Conservation (phyloP, 1,140 invertebrate species). For the Adelges cooleyi region DNA sequence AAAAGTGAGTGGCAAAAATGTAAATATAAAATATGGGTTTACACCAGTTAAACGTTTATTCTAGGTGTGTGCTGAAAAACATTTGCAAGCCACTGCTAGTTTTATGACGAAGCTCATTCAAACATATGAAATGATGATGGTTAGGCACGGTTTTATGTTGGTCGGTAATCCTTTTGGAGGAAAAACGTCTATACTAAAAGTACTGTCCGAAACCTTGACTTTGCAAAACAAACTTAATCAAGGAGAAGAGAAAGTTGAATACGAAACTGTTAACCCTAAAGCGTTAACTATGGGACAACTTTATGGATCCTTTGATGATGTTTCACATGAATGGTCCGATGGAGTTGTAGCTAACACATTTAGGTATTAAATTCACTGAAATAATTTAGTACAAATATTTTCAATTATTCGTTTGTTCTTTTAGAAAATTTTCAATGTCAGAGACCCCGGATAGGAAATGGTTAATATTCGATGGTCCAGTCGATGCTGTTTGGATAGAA, state of each 20-base stretch:
- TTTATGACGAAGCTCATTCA: conserved; percentile 64
- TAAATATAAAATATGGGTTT: neutral
- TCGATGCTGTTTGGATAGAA: conserved; percentile 90
- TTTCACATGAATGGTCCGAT: conserved; percentile 78
- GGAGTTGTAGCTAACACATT: conserved; percentile 71
- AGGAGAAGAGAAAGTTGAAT: conserved; percentile 50
- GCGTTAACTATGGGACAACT: conserved; percentile 80
- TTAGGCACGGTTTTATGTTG: conserved; percentile 74
- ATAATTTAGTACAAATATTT: neutral
- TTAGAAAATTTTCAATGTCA: conserved; percentile 31
- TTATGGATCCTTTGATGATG: conserved; percentile 72
- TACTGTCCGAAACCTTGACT: conserved; percentile 59
- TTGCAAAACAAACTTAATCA: conserved; percentile 37
- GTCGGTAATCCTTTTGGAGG: conserved; percentile 64
- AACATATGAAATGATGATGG: conserved; percentile 75
- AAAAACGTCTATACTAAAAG: conserved; percentile 51
- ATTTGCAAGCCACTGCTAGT: conserved; percentile 58
- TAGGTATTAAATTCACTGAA: conserved; percentile 43
- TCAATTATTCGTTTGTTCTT: neutral
- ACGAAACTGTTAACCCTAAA: conserved; percentile 80
- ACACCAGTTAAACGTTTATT: neutral
- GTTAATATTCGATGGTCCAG: conserved; percentile 76
- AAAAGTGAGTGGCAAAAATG: conserved; percentile 32
- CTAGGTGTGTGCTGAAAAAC: conserved; percentile 46
- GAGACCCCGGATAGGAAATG: conserved; percentile 53